Base-by-base conservation (phyloP, 53 echinoderm and acorn worm genomes). In the Astropecten irregularis region DNA sequence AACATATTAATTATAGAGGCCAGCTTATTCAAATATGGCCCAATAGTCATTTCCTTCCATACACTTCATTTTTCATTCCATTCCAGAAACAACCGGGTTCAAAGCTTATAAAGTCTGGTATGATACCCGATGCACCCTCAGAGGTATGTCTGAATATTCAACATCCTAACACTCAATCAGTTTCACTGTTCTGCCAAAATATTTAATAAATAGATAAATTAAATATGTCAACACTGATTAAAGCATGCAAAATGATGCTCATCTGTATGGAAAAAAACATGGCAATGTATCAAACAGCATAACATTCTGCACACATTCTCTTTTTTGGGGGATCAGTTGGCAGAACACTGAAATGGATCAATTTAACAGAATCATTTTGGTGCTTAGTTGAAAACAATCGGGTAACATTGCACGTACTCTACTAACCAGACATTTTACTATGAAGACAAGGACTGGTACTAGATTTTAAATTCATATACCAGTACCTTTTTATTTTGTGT, bases 21-120 rank as follows among this genome's bases (percentile, higher is more conserved):
- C 26, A 38, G 11, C 13, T 49, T 26, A 49, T 70, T 49, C 70
- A 30, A 70, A 70, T 70, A 28, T 10, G 42, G 50, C 44, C 32
- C 47, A 31, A 7, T 15, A 70, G 70, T 70, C 28, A 31, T 49
- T 49, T 22, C 40, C 66, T 49, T 32, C 34, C 73, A 54, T 36
- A 73, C 38, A 73, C 55, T 9, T 53, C 50, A 73, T 36, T 73
- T 73, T 39, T 73, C 73, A 36, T 73, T 73, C 73, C 73, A 53
- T 73, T 73, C 73, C 73, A 73, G 73, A 73, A 73, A 73, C 73
- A 54, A 34, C 73, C 53, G 9, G 73, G 73, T 73, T 73, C 73
- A 73, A 73, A 73, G 73, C 73, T 55, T 73, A 26, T 62, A 62
- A 73, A 73, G 73, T 73, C 73, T 73, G 73, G 73, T 73, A 73